phyloP scores from a whole-genome alignment of 2,888 invertebrate genomes.

The Perithous albicinctus region DNA sequence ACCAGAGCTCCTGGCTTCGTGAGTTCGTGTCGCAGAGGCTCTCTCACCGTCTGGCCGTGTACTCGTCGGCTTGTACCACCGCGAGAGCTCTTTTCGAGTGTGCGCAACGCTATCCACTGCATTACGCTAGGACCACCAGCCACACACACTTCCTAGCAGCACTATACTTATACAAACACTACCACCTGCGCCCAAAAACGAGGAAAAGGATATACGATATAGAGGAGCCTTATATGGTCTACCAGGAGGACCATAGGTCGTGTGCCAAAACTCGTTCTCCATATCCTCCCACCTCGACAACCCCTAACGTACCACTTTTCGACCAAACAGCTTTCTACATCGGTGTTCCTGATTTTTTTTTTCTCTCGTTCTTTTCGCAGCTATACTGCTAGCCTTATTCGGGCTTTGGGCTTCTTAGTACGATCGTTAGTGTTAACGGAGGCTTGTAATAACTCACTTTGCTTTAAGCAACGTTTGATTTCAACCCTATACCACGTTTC shows the following conservation, averaged over 20 bases:
- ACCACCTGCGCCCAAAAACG: conserved; percentile 21
- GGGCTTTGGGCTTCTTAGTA: neutral
- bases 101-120: conserved; percentile 14
- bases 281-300: conserved; percentile 1
- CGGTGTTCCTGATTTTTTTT: conserved; percentile 13
- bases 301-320: conserved; percentile 17
- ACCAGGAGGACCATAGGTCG: conserved; percentile 39
- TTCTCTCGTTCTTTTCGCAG: neutral
- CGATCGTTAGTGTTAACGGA: neutral
- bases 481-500: neutral
- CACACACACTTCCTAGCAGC: conserved; percentile 1
- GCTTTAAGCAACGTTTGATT: neutral
- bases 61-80: conserved; percentile 17
- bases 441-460: neutral
- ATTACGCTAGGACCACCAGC: conserved; percentile 1
- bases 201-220: conserved; percentile 14
- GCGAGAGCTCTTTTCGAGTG: conserved; percentile 26
- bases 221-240: conserved; percentile 41
- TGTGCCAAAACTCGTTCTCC: conserved; percentile 49
- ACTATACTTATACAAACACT: neutral
- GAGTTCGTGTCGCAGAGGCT: conserved; percentile 35
- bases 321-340: conserved; percentile 27
- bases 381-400: neutral
- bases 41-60: conserved; percentile 19
- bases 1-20: conserved; percentile 46